phyloP scores from a whole-genome alignment of 2,113 vertebrate species.

The Camelus bactrianus region DNA sequence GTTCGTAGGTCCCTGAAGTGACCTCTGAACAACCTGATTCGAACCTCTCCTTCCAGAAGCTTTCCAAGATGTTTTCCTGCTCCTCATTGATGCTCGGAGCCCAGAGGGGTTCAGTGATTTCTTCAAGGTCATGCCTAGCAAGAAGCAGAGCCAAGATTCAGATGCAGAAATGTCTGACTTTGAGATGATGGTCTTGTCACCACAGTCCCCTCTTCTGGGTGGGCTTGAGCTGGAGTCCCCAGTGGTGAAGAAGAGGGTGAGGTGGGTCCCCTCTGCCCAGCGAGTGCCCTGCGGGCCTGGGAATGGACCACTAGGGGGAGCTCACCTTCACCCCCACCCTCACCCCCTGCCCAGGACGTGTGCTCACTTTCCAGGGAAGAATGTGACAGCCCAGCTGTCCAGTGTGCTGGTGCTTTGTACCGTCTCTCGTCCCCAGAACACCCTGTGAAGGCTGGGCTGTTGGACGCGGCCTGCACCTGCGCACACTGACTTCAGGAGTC shows the following conservation, averaged over 20 bases:
- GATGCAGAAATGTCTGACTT: background rate
- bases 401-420: fast-evolving
- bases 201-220: fast-evolving
- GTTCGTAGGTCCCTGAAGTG: background rate
- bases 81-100: background rate
- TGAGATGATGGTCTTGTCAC: background rate
- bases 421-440: background rate
- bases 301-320: background rate
- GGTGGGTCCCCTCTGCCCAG: background rate
- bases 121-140: background rate
- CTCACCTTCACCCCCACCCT: no score
- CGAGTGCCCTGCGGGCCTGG: fast-evolving
- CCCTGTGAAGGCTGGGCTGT: fast-evolving
- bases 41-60: background rate
- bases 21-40: background rate
- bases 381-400: background rate
- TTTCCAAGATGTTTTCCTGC: background rate
- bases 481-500: background rate
- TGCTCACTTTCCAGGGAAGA: fast-evolving
- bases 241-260: fast-evolving
- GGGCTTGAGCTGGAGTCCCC: background rate
- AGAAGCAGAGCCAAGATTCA: background rate
- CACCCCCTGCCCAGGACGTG: background rate
- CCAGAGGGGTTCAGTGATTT: background rate
- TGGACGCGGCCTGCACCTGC: fast-evolving